A percentile compares a stretch with the other conserved stretches of the same genome.
Conservation (phyloP, 1,140 invertebrate species). For the Nebria ingens region DNA sequence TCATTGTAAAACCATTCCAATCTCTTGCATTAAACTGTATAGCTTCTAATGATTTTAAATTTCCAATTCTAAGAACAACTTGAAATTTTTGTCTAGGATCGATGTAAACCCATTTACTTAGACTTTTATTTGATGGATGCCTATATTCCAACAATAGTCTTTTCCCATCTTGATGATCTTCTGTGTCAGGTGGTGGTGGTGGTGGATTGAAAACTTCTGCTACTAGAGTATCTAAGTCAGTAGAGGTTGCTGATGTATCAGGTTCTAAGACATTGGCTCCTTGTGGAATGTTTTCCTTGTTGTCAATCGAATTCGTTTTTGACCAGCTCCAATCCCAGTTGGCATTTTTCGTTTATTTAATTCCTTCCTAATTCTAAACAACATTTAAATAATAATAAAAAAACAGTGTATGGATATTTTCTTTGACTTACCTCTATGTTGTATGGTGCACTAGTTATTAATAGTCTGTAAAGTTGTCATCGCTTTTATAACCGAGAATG, state of each 20-base stretch:
- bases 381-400: no score
- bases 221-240: background rate
- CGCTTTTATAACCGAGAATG: no score
- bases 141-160: background rate
- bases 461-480: no score
- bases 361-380: no score
- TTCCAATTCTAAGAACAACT: background rate
- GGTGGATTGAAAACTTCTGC: no score
- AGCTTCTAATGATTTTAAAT: background rate
- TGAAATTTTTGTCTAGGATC: background rate
- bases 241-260: background rate
- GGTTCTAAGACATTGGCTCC: no score
- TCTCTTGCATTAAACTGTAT: background rate
- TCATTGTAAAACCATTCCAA: no score
- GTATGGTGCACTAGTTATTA: no score
- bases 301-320: background rate
- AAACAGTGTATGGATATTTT: no score
- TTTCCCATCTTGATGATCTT: no score
- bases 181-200: no score
- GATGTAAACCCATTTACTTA: background rate
- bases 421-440: no score
- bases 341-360: background rate
- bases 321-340: background rate
- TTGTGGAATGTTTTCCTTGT: background rate
- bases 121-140: background rate